Evolutionary conservation across 2,888 invertebrate genomes (phyloP), one percentile per base, ranked within the genome.

Genomic region (Mystacides longicornis): DNA sequence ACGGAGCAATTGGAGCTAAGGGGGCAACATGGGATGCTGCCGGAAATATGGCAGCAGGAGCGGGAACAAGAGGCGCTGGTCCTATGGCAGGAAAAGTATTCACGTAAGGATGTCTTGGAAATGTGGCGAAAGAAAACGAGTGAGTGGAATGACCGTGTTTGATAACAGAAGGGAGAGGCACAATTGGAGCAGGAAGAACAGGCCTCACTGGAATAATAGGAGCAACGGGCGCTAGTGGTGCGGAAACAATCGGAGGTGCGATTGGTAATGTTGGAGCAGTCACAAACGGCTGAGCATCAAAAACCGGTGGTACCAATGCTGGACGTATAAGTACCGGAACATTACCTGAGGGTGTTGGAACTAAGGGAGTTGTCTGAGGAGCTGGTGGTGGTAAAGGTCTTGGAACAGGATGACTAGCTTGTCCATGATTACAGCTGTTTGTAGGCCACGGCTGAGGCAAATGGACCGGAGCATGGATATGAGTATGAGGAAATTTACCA

Each of bases 111-210:
- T 72, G 75, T 59, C 73, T 68, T 3, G 77, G 77, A 54, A 72
- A 77, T 1, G 72, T 73, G 0, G 76, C 76, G 47, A 76, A 77
- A 47, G 68, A 65, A 2, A 76, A 76, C 2, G 74, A 70, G 58
- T 77, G 77, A 1, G 74, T 66, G 14, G 76, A 71, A 57, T 73
- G 71, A 14, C 77, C 77, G 5, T 75, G 77, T 9, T 74, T 70
- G 9, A 77, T 66, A 1, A 73, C 67, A 57, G 75, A 75, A 0
- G 71, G 71, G 49, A 66, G 67, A 57, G 69, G 71, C 1, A 68
- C 67, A 23, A 50, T 20, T 11, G 45, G 37, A 1, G 55, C 52
- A 23, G 48, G 51, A 21, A 31, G 31, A 33, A 56, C 37, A 31
- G 51, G 55, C 11, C 19, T 19, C 23, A 51, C 23, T 14, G 56